phyloP scores from a whole-genome alignment of 1,140 invertebrate genomes.

The Pissodes strobi region DNA sequence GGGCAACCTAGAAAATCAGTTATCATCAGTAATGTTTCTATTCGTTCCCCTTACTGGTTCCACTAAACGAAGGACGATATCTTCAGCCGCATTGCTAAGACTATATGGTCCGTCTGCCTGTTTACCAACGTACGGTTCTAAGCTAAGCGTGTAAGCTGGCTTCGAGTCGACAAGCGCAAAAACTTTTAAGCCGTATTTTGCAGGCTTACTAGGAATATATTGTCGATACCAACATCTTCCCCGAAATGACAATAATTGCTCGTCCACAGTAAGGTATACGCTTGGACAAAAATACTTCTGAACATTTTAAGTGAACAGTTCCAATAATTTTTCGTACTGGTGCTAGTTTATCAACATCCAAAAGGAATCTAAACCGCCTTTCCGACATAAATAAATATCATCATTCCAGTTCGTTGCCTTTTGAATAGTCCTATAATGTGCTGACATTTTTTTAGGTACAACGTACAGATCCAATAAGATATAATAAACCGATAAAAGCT shows the following conservation, averaged over 20 bases:
- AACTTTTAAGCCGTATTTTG: constrained; percentile 58
- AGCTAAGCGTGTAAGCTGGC: constrained; percentile 37
- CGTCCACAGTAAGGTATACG: constrained; percentile 37
- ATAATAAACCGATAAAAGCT: too few relatives aligned
- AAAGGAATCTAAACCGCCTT: too few relatives aligned
- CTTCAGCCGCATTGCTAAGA: constrained; percentile 31
- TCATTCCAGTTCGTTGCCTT: too few relatives aligned
- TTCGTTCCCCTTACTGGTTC: constrained; percentile 39
- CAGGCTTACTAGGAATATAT: constrained; percentile 53
- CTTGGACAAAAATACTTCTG: too few relatives aligned
- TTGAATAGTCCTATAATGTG: too few relatives aligned
- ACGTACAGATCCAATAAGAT: too few relatives aligned
- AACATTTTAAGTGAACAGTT: too few relatives aligned
- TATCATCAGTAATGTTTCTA: constrained; percentile 47
- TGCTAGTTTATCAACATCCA: too few relatives aligned
- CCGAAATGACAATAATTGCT: constrained; percentile 49
- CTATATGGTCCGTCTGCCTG: constrained; percentile 22
- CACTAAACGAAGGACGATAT: constrained; percentile 43
- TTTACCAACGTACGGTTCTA: constrained; percentile 32
- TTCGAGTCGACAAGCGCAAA: constrained; percentile 48
- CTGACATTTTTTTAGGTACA: too few relatives aligned
- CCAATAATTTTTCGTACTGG: too few relatives aligned
- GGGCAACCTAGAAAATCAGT: constrained; percentile 44
- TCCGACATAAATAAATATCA: too few relatives aligned
- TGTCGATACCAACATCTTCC: constrained; percentile 53